Evolutionary conservation across 2,888 invertebrate genomes (phyloP).

Genomic region (Melieria omissa): DNA sequence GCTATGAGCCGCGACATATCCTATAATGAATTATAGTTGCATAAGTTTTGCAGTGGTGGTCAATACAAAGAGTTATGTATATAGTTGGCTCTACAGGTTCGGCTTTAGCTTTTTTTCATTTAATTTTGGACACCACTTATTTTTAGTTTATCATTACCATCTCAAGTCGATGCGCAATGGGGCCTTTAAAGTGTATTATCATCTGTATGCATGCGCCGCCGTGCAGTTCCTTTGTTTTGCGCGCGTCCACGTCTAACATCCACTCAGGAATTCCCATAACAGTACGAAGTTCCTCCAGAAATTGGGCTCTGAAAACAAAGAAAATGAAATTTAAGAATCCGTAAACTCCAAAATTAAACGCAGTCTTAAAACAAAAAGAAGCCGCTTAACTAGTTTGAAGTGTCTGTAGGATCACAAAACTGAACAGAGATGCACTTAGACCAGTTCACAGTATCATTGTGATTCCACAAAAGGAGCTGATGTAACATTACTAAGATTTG

Average conservation of each 20-base stretch:
- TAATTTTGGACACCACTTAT: background rate
- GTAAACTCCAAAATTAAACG: background rate
- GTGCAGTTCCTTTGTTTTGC: conserved; percentile 82
- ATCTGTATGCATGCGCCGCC: conserved; percentile 85
- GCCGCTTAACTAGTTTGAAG: background rate
- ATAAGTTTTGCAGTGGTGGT: background rate
- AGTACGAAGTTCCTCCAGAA: conserved; percentile 81
- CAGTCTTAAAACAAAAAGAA: background rate
- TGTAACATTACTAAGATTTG: too few relatives aligned
- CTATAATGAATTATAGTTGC: conserved; percentile 26
- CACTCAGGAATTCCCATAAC: conserved; percentile 90
- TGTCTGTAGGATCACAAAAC: too few relatives aligned
- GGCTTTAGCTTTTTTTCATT: too few relatives aligned
- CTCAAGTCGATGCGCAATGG: conserved; percentile 82
- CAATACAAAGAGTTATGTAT: background rate
- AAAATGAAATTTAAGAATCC: background rate
- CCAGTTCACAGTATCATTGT: too few relatives aligned
- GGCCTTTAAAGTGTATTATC: conserved; percentile 86
- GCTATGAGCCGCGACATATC: conserved; percentile 80
- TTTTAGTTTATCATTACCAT: conserved; percentile 68
- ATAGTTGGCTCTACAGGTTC: too few relatives aligned
- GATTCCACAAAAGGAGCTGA: too few relatives aligned
- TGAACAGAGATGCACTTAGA: too few relatives aligned
- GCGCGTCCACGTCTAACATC: conserved; percentile 87
- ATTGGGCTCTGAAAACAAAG: conserved; percentile 75